Percentiles rank a stretch among this genome's conserved stretches.
Conservation (phyloP, 2,113 vertebrate genomes). For the Istiophorus platypterus region DNA sequence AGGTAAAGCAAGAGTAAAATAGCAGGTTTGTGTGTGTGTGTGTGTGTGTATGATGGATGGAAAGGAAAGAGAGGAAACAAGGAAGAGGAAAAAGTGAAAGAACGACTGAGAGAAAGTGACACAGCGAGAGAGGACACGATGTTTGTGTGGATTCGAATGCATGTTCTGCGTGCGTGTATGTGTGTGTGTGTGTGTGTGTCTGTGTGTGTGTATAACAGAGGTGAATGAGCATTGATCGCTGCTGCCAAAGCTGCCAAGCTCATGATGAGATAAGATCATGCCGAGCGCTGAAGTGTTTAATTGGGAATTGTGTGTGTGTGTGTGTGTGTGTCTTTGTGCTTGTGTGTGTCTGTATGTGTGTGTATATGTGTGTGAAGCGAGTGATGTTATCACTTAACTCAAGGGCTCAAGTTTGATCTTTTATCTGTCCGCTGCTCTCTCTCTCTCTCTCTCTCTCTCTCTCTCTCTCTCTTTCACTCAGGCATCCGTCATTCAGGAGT, state of each 20-base stretch:
- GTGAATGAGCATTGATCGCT: constrained; percentile 54
- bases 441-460: neutral
- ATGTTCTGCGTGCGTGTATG: constrained; percentile 2
- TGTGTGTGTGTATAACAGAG: constrained; percentile 13
- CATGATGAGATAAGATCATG: constrained; percentile 68
- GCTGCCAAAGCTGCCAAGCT: constrained; percentile 57
- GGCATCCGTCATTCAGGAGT: constrained; percentile 30
- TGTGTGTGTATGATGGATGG: neutral
- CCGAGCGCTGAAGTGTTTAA: constrained; percentile 66
- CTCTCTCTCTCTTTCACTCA: constrained; percentile 19
- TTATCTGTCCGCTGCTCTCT: constrained; percentile 28
- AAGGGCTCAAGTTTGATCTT: constrained; percentile 64
- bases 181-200: constrained; percentile 11
- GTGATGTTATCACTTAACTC: constrained; percentile 70
- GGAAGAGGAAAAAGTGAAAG: neutral
- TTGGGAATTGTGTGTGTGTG: constrained; percentile 55
- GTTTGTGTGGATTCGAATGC: neutral
- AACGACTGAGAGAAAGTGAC: neutral
- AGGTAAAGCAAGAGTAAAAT: no score
- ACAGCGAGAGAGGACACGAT: neutral
- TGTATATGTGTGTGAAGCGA: constrained; percentile 5
- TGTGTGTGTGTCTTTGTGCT: constrained; percentile 22
- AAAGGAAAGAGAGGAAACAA: neutral
- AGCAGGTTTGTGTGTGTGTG: no score
- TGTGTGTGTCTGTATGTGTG: constrained; percentile 9